Percentiles rank a stretch among this genome's conserved stretches.
phyloP scores from a whole-genome alignment of 2,113 vertebrate species.

The Vimba vimba region DNA sequence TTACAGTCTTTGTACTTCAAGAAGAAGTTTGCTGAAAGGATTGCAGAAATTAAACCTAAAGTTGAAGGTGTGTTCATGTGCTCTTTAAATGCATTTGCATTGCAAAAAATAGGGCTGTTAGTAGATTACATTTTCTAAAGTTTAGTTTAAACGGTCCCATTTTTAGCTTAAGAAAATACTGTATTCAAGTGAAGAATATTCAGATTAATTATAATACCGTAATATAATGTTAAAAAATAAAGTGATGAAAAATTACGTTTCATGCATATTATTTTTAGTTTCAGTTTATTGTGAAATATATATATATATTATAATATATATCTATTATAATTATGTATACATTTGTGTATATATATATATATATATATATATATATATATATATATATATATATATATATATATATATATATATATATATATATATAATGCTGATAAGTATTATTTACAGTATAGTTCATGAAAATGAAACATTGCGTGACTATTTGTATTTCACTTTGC shows the following conservation, averaged over 20 bases:
- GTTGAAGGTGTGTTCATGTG: constrained; percentile 84
- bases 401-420: no score
- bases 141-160: neutral
- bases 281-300: no score
- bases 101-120: neutral
- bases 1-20: constrained; percentile 97
- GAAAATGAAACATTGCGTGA: neutral
- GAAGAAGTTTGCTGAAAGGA: constrained; percentile 99
- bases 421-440: no score
- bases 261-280: no score
- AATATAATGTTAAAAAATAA: no score
- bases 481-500: constrained; percentile 5
- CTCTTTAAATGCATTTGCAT: neutral
- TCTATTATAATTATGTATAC: no score
- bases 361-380: no score
- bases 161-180: neutral
- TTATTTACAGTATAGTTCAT: neutral
- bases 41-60: constrained; percentile 97
- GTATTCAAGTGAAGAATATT: neutral
- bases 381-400: no score
- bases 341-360: no score
- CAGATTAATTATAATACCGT: neutral
- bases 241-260: no score
- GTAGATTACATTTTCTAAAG: neutral
- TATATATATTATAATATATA: no score